Evolutionary conservation across 2,888 invertebrate species (phyloP).

Genomic region (Agrypnus murinus): DNA sequence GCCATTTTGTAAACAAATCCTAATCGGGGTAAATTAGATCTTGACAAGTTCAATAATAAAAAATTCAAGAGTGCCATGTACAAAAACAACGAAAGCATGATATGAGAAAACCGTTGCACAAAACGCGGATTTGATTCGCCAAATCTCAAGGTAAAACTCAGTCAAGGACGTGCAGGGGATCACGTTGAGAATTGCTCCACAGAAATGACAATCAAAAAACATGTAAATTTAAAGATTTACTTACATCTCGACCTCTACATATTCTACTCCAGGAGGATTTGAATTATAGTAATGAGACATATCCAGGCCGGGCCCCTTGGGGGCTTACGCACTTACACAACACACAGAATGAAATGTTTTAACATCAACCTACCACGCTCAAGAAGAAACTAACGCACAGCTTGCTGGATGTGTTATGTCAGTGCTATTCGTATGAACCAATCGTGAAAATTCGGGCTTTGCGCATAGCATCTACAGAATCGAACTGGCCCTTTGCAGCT

Average conservation of each 20-base stretch:
- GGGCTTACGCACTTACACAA: slow-evolving; percentile 64
- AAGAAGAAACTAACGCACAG: slow-evolving; percentile 18
- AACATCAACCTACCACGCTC: slow-evolving; percentile 11
- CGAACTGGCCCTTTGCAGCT: slow-evolving; percentile 1
- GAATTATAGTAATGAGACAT: slow-evolving; percentile 65
- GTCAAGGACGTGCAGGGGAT: slow-evolving; percentile 32
- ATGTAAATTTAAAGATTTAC: slow-evolving; percentile 48
- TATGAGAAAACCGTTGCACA: not conserved
- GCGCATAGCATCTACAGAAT: slow-evolving; percentile 12
- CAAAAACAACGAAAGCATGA: not conserved
- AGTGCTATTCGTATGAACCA: slow-evolving; percentile 10
- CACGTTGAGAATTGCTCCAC: not conserved
- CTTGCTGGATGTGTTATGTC: slow-evolving; percentile 20
- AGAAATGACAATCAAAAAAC: not conserved
- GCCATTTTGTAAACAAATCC: slow-evolving; percentile 51
- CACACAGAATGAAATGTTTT: slow-evolving; percentile 30
- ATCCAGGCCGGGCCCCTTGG: slow-evolving; percentile 64
- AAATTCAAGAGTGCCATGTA: not conserved
- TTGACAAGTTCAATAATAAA: not conserved
- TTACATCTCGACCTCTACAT: slow-evolving; percentile 62
- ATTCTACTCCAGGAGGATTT: slow-evolving; percentile 52
- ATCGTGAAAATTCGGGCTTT: slow-evolving; percentile 19
- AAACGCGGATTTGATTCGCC: slow-evolving; percentile 20
- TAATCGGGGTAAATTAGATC: slow-evolving; percentile 10
- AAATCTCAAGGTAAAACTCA: slow-evolving; percentile 28